Evolutionary conservation across 2,797 vertebrate species (phyloP), one percentile per base, ranked within the genome.

Genomic region (Cottoperca gobio): DNA sequence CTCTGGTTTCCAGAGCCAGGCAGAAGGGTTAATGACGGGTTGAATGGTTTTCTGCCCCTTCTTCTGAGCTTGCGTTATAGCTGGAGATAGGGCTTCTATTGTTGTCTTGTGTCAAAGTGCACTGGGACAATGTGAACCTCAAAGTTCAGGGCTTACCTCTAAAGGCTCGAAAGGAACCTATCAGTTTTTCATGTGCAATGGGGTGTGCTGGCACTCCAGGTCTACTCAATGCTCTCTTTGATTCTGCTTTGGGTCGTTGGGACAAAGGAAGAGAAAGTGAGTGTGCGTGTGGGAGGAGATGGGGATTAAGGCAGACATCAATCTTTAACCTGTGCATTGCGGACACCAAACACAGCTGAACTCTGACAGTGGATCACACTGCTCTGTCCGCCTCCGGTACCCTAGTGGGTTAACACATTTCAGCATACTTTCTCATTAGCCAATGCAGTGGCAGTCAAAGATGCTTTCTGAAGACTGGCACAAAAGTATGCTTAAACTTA

Each of bases 131-230:
- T 90, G 60, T 76, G 83, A 82, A 90, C 83, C 86, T 87, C 81
- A 89, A 89, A 89, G 89, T 90, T 89, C 57, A 43, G 88, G 77
- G 78, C 80, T 89, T 91, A 91, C 90, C 87, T 90, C 89, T 74
- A 40, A 39, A 37, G 49, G 50, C 49, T 42, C 83, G 31, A 87
- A 85, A 84, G 78, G 76, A 70, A 81, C 77, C 82, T 45, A 81
- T 81, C 82, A 33, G 83, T 83, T 90, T 89, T 93, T 91, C 87
- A 73, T 91, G 92, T 91, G 91, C 92, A 91, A 65, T 91, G 91
- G 86, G 88, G 89, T 93, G 90, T 92, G 88, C 80, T 87, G 89
- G 89, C 83, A 67, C 89, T 91, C 66, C 77, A 87, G 83, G 82
- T 84, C 79, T 26, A 70, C 40, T 93, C 90, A 91, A 92, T 92